Evolutionary conservation across 2,888 invertebrate genomes (phyloP), one percentile per base, ranked within the genome.

Genomic region (Athalia circularis): DNA sequence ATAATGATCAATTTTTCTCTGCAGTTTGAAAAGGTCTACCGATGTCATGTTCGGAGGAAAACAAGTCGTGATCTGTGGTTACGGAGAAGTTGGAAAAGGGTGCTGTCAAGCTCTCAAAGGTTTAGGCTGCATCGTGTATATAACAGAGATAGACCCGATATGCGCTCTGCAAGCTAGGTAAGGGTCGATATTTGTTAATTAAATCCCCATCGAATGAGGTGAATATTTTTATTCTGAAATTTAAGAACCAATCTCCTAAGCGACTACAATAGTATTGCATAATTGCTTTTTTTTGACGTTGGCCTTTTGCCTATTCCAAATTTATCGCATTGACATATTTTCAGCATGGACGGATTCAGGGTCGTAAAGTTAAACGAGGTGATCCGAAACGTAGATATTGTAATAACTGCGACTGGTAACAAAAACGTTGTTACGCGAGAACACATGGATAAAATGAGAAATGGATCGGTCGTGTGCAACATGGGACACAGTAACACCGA

Each of bases 41-140:
- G 99, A 99, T 88, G 94, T 98, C 9, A 99, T 99, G 99, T 98
- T 99, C 89, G 98, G 98, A 13, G 99, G 99, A 0, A 98, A 99
- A 88, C 98, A 98, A 91, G 97, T 98, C 0, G 95, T 97, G 0
- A 96, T 99, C 62, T 98, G 98, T 90, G 99, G 99, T 0, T 99
- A 98, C 88, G 99, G 99, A 1, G 98, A 99, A 91, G 98, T 99
- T 59, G 98, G 98, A 54, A 99, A 99, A 91, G 98, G 98, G 0
- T 98, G 98, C 91, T 97, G 97, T 83, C 97, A 98, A 89, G 98
- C 98, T 5, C 91, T 99, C 11, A 98, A 98, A 91, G 98, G 98
- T 0, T 92, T 99, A 80, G 99, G 99, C 11, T 97, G 98, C 91
- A 96, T 98, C 86, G 98, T 97, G 80, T 95, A 95, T 91, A 93